Conservation (phyloP, 1,140 invertebrate species). For the Leptinotarsa defecta region DNA sequence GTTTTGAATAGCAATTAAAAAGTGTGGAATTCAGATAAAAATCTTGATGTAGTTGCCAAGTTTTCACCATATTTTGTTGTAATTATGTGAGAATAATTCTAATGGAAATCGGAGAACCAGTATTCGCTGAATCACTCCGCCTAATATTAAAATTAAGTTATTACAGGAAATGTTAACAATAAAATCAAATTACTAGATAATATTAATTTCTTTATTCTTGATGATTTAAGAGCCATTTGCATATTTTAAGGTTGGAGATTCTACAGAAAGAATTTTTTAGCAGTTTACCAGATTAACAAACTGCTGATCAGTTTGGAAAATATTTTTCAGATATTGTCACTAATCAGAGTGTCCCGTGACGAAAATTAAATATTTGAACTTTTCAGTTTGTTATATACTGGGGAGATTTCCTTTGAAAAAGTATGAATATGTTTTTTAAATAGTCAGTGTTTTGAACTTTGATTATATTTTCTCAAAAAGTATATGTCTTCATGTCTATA, state of each 20-base stretch:
- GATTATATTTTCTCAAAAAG: too few species aligned
- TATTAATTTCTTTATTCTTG: not conserved
- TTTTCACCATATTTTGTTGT: conserved; percentile 1
- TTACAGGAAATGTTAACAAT: conserved; percentile 26
- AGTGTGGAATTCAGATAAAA: not conserved
- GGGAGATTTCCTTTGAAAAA: too few species aligned
- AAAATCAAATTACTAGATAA: conserved; percentile 15
- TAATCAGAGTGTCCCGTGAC: too few species aligned
- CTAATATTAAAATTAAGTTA: not conserved
- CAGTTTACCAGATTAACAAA: too few species aligned
- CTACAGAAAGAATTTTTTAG: too few species aligned
- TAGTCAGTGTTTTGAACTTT: too few species aligned
- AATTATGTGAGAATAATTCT: conserved; percentile 15
- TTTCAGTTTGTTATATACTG: too few species aligned
- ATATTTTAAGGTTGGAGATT: not conserved
- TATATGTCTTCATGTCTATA: too few species aligned
- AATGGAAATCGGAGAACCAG: conserved; percentile 10
- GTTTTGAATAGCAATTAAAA: conserved; percentile 4
- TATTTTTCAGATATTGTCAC: too few species aligned
- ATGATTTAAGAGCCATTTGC: not conserved
- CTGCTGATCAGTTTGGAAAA: too few species aligned
- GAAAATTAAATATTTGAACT: too few species aligned
- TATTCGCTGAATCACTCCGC: not conserved
- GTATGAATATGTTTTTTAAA: too few species aligned
- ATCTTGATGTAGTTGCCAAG: conserved; percentile 2